Percentiles rank a stretch among this genome's conserved stretches.
Conservation (phyloP, 2,888 invertebrate genomes). For the Spisula solida region DNA sequence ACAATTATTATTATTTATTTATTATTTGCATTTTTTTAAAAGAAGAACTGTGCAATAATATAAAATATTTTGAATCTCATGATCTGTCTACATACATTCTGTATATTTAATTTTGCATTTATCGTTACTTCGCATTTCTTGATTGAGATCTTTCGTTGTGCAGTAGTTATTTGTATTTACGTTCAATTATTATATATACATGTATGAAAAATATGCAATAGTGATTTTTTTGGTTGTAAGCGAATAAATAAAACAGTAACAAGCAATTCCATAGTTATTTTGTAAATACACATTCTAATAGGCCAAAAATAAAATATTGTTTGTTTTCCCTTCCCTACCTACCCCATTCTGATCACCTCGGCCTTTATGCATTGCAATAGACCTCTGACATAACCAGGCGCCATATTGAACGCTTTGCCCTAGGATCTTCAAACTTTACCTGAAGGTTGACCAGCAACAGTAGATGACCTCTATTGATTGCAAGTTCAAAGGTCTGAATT, state of each 20-base stretch:
- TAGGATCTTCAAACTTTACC: too few relatives aligned
- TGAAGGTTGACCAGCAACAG: too few relatives aligned
- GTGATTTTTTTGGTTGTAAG: not conserved
- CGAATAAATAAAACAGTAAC: not conserved
- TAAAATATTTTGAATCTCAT: not conserved
- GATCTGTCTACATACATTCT: not conserved
- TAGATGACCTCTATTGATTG: too few relatives aligned
- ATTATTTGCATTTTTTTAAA: not conserved
- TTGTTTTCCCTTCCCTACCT: too few relatives aligned
- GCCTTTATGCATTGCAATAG: too few relatives aligned
- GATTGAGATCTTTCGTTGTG: not conserved
- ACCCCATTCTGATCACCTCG: too few relatives aligned
- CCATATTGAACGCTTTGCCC: too few relatives aligned
- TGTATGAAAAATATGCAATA: conserved; percentile 19
- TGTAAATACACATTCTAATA: too few relatives aligned
- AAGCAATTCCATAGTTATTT: too few relatives aligned
- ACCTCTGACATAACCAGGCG: too few relatives aligned
- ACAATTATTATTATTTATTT: not conserved
- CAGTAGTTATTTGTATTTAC: not conserved
- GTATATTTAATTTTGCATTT: not conserved
- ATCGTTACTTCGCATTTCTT: not conserved
- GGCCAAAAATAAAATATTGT: too few relatives aligned
- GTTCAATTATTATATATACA: not conserved
- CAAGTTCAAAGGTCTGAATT: too few relatives aligned
- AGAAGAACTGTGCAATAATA: conserved; percentile 7